Evolutionary conservation across 2,113 vertebrate species (phyloP).

Genomic region (Verasper variegatus): DNA sequence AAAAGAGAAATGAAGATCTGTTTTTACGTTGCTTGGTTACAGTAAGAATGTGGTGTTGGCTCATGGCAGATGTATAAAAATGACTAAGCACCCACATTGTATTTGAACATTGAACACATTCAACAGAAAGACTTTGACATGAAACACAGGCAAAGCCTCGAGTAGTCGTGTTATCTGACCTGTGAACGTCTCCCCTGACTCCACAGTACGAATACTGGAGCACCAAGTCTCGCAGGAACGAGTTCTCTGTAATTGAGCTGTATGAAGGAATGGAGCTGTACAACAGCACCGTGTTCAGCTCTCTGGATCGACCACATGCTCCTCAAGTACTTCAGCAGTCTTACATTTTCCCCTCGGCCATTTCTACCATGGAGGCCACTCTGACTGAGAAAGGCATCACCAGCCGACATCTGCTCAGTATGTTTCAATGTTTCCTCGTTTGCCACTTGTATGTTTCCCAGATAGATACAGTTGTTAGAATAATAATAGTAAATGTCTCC

Average conservation of each 20-base stretch:
- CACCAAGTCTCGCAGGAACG: slow-evolving; percentile 93
- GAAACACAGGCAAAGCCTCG: background rate
- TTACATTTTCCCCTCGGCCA: slow-evolving; percentile 95
- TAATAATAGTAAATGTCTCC: too few relatives aligned
- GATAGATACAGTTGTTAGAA: background rate
- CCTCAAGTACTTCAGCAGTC: slow-evolving; percentile 97
- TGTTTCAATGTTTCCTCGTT: slow-evolving; percentile 55
- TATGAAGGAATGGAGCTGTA: slow-evolving; percentile 97
- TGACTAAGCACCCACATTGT: background rate
- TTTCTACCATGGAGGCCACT: slow-evolving; percentile 95
- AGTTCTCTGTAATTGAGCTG: slow-evolving; percentile 93
- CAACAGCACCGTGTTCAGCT: slow-evolving; percentile 98
- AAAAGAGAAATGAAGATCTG: background rate
- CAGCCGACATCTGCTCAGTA: slow-evolving; percentile 94
- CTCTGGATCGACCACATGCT: slow-evolving; percentile 90
- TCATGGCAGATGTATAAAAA: background rate
- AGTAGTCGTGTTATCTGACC: background rate
- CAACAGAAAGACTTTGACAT: background rate
- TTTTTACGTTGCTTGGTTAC: background rate
- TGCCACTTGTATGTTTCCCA: background rate
- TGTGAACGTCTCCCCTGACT: background rate
- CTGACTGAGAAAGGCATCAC: slow-evolving; percentile 98
- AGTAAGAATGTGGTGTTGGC: background rate
- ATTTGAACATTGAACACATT: background rate
- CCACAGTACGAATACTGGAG: slow-evolving; percentile 97